These are phyloP conservation scores for Octopus bimaculoides DNA, from an alignment of 1,140 invertebrate species.

Conservation along the genomic window DNA sequence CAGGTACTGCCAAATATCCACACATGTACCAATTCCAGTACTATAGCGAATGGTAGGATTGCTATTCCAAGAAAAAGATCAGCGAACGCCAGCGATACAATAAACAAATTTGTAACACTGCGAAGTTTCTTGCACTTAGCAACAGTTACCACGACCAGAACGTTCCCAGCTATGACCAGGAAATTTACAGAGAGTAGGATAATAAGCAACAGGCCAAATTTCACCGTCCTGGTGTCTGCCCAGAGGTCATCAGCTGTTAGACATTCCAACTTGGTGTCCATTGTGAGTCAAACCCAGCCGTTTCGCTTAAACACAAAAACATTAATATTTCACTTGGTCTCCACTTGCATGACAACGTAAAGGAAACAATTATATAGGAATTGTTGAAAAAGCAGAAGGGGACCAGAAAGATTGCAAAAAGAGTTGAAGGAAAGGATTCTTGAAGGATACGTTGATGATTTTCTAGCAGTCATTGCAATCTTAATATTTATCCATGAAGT, in stretches of 20 bases:
- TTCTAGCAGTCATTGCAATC: too few species aligned
- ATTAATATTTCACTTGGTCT: too few species aligned
- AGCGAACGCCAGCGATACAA: conserved; percentile 77
- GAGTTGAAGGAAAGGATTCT: too few species aligned
- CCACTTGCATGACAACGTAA: too few species aligned
- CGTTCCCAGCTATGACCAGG: conserved; percentile 67
- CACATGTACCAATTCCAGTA: conserved; percentile 37
- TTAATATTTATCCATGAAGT: too few species aligned
- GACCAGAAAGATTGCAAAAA: too few species aligned
- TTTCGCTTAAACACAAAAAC: too few species aligned
- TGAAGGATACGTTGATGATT: too few species aligned
- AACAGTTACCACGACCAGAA: conserved; percentile 81
- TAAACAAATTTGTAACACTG: conserved; percentile 92
- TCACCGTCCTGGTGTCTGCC: conserved; percentile 4
- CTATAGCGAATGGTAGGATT: conserved; percentile 56
- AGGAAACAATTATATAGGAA: too few species aligned
- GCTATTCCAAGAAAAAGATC: conserved; percentile 55
- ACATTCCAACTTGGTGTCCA: background rate
- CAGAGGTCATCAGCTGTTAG: background rate
- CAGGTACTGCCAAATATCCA: conserved; percentile 55
- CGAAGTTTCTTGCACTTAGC: conserved; percentile 83
- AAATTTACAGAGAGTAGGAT: conserved; percentile 28
- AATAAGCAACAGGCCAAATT: conserved; percentile 26
- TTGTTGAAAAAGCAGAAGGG: too few species aligned
- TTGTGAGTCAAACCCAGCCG: too few species aligned